These are phyloP conservation scores for Metacarcinus magister DNA, from an alignment of 2,888 invertebrate species.

Conservation along the genomic window DNA sequence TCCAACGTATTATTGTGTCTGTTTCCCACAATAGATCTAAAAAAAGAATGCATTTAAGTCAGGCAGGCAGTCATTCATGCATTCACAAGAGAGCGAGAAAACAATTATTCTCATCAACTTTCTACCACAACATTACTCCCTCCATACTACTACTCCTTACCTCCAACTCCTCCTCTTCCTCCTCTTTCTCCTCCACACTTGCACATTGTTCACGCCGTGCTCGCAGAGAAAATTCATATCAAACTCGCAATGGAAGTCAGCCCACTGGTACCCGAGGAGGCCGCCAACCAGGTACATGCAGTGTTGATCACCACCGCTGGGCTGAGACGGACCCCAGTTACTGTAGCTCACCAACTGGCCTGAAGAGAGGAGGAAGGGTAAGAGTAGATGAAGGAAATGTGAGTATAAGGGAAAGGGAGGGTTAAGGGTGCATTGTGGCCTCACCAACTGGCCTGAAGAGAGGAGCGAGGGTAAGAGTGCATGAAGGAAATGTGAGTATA, in stretches of 20 bases:
- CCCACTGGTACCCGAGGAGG: conserved; percentile 83
- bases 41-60: not conserved
- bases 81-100: not conserved
- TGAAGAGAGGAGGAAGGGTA: conserved; percentile 53
- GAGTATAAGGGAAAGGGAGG: not conserved
- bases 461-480: not conserved
- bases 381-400: not conserved
- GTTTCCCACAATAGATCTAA: not conserved
- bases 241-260: conserved; percentile 83
- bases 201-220: conserved; percentile 78
- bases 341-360: conserved; percentile 81
- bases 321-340: conserved; percentile 83
- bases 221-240: conserved; percentile 83
- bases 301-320: conserved; percentile 83
- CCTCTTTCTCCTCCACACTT: conserved; percentile 79
- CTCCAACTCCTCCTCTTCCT: not conserved
- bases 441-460: conserved; percentile 80
- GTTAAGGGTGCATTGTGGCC: not conserved
- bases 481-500: not conserved
- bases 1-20: not conserved
- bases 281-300: conserved; percentile 83
- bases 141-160: not conserved
- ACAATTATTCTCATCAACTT: not conserved
- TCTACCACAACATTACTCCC: not conserved
- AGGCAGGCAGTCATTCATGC: not conserved